Percentiles rank a stretch among this genome's conserved stretches.
Conservation (phyloP, 2,113 vertebrate genomes). For the Aplodontia rufa region DNA sequence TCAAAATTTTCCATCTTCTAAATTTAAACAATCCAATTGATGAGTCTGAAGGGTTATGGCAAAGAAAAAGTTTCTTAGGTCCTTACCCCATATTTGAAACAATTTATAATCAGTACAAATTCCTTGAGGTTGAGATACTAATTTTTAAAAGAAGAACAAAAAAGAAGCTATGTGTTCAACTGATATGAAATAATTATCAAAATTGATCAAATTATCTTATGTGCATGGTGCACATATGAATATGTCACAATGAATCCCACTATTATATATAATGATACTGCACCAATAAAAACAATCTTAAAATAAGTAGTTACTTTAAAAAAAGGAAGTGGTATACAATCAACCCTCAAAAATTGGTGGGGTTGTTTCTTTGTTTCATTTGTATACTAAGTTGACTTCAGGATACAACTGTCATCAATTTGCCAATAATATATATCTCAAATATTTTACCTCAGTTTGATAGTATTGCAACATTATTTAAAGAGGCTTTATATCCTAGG, state of each 20-base stretch:
- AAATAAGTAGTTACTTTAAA: no score
- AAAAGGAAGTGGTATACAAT: not conserved
- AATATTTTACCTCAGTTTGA: not conserved
- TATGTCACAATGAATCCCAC: no score
- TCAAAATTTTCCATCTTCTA: not conserved
- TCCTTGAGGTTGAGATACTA: not conserved
- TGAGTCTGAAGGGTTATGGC: not conserved
- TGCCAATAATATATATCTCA: not conserved
- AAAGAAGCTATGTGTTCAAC: not conserved
- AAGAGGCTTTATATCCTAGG: not conserved
- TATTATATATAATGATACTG: no score
- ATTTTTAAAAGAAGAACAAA: not conserved
- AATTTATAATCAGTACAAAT: not conserved
- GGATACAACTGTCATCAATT: not conserved
- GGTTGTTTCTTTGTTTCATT: not conserved
- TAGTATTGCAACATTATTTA: not conserved
- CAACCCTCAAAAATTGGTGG: not conserved
- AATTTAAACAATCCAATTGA: not conserved
- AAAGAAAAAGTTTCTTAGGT: not conserved
- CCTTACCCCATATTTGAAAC: not conserved
- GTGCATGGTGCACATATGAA: no score
- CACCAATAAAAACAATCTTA: no score
- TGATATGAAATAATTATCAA: not conserved
- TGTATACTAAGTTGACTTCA: not conserved
- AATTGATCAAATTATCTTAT: not conserved